Evolutionary conservation across 2,888 invertebrate genomes (phyloP).

Genomic region (Corythucha ciliata): DNA sequence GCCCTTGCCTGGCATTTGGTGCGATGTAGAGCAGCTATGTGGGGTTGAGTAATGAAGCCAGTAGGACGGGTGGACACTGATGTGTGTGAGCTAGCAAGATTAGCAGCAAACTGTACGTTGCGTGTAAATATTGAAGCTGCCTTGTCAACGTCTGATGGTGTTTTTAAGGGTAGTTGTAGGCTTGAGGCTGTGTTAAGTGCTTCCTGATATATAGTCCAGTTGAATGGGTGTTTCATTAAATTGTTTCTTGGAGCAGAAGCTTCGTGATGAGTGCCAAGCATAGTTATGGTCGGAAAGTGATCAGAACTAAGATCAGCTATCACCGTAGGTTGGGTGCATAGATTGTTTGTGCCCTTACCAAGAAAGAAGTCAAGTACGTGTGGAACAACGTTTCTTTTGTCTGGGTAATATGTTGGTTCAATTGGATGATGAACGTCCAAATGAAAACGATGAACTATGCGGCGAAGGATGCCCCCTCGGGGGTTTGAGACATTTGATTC

Average conservation of each 20-base stretch:
- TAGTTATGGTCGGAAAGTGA: slow-evolving; percentile 4
- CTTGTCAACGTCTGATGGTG: slow-evolving; percentile 9
- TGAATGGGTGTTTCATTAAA: slow-evolving; percentile 7
- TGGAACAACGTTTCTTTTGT: slow-evolving; percentile 4
- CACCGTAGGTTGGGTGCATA: slow-evolving; percentile 3
- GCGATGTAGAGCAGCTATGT: neutral
- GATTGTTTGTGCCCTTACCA: neutral
- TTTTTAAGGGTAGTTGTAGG: slow-evolving; percentile 5
- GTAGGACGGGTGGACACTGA: too few species aligned
- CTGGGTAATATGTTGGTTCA: slow-evolving; percentile 3
- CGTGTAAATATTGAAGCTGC: slow-evolving; percentile 6
- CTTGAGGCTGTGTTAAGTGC: neutral
- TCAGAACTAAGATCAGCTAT: slow-evolving; percentile 8
- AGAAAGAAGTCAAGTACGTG: slow-evolving; percentile 9
- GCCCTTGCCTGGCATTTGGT: neutral
- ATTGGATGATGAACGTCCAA: too few species aligned
- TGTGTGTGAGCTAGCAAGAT: slow-evolving; percentile 7
- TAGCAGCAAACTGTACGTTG: slow-evolving; percentile 10
- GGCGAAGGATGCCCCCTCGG: slow-evolving; percentile 5
- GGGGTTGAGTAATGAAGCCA: neutral
- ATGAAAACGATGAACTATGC: slow-evolving; percentile 7
- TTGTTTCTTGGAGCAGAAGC: neutral
- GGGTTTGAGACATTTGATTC: slow-evolving; percentile 1
- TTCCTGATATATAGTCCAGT: slow-evolving; percentile 1
- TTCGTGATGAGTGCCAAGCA: slow-evolving; percentile 5